A percentile compares a stretch with the other conserved stretches of the same genome.
Evolutionary conservation across 2,888 invertebrate species (phyloP).

Genomic region (Agrypnus murinus): DNA sequence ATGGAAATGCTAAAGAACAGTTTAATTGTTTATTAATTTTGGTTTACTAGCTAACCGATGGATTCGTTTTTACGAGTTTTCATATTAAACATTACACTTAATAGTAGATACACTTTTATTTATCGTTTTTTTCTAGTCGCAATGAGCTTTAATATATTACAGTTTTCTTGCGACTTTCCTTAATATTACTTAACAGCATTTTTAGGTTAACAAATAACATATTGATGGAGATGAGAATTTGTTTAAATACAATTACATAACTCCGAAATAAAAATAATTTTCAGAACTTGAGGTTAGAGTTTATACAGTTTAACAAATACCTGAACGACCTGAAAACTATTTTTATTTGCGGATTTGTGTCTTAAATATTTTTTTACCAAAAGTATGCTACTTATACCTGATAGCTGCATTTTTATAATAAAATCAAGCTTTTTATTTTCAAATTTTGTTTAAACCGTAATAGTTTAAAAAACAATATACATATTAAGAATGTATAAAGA

Average conservation of each 20-base stretch:
- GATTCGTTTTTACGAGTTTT: slow-evolving; percentile 31
- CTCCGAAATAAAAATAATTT: slow-evolving; percentile 56
- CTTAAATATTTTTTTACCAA: slow-evolving; percentile 41
- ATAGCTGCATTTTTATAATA: slow-evolving; percentile 13
- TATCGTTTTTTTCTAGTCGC: slow-evolving; percentile 68
- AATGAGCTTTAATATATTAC: slow-evolving; percentile 72
- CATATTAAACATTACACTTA: slow-evolving; percentile 43
- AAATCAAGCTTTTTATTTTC: too few species aligned
- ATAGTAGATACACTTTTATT: slow-evolving; percentile 70
- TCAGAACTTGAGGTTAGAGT: slow-evolving; percentile 55
- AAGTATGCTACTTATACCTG: slow-evolving; percentile 42
- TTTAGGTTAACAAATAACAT: slow-evolving; percentile 73
- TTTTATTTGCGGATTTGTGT: slow-evolving; percentile 47
- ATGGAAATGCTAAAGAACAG: slow-evolving; percentile 19
- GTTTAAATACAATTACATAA: slow-evolving; percentile 67
- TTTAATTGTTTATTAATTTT: slow-evolving; percentile 33
- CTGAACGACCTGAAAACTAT: slow-evolving; percentile 56
- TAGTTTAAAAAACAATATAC: too few species aligned
- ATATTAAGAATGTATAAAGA: too few species aligned
- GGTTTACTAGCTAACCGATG: slow-evolving; percentile 22
- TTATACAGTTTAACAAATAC: slow-evolving; percentile 55
- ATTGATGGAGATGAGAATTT: slow-evolving; percentile 71
- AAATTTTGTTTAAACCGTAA: too few species aligned
- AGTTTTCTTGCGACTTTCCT: slow-evolving; percentile 69
- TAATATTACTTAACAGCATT: slow-evolving; percentile 72